These are phyloP conservation scores for Thereva unica DNA, from an alignment of 2,888 invertebrate species.

Conservation along the genomic window DNA sequence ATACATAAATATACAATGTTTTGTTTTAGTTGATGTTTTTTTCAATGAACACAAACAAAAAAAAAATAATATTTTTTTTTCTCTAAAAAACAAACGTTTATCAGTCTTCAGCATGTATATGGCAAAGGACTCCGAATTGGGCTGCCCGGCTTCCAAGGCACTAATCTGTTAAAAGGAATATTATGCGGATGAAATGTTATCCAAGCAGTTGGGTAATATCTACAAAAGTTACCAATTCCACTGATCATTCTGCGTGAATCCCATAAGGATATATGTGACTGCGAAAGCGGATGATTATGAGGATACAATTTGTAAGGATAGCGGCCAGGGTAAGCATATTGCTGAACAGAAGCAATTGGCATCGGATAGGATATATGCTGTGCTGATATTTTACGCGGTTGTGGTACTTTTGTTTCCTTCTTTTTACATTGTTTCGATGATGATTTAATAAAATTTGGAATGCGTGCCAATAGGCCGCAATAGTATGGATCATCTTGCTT, in stretches of 20 bases:
- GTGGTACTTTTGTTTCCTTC: conserved; percentile 43
- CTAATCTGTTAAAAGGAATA: conserved; percentile 36
- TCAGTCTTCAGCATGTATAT: conserved; percentile 57
- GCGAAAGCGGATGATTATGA: conserved; percentile 55
- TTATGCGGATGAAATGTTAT: neutral
- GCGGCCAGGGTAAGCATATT: conserved; percentile 48
- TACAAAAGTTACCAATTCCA: conserved; percentile 50
- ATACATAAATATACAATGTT: conserved; percentile 18
- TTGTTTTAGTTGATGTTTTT: neutral
- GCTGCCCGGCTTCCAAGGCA: conserved; percentile 33
- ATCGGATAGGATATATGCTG: conserved; percentile 53
- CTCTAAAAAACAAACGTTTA: conserved; percentile 52
- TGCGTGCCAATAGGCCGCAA: conserved; percentile 69
- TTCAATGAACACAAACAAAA: conserved; percentile 9
- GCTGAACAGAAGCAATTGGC: conserved; percentile 55
- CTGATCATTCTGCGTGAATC: conserved; percentile 57
- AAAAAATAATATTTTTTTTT: conserved; percentile 32
- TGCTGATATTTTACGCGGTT: conserved; percentile 56
- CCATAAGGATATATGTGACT: conserved; percentile 56
- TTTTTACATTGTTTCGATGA: conserved; percentile 49
- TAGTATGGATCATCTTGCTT: conserved; percentile 71
- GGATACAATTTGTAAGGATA: conserved; percentile 55
- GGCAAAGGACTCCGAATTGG: conserved; percentile 44
- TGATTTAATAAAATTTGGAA: conserved; percentile 70
- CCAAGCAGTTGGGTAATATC: neutral